phyloP scores from a whole-genome alignment of 2,888 invertebrate genomes.

The Tenthredo livida region DNA sequence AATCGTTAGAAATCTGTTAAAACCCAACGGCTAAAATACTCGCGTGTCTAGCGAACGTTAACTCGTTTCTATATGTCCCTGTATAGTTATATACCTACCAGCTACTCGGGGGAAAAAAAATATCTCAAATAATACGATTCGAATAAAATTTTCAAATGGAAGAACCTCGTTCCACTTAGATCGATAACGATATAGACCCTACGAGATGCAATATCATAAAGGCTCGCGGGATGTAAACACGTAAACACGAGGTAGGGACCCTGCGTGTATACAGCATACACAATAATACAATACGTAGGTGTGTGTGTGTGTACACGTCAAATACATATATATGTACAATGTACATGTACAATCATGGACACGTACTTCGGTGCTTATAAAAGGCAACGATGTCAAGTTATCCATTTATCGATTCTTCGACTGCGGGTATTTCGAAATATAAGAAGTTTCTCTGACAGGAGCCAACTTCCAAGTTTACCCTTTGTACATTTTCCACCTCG shows the following conservation, averaged over 20 bases:
- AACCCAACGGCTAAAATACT: slow-evolving; percentile 1
- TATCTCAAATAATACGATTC: not conserved
- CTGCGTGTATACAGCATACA: slow-evolving; percentile 14
- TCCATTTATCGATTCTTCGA: slow-evolving; percentile 14
- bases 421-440: not conserved
- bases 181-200: slow-evolving; percentile 26
- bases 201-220: slow-evolving; percentile 32
- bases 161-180: slow-evolving; percentile 12
- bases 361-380: not conserved
- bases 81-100: too few relatives aligned
- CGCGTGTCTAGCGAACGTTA: slow-evolving; percentile 2
- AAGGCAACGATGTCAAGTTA: slow-evolving; percentile 9
- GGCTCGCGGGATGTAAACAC: slow-evolving; percentile 37
- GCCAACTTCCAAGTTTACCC: not conserved
- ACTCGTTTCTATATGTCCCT: not conserved
- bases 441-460: not conserved
- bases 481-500: not conserved
- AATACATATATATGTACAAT: not conserved
- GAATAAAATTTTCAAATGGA: slow-evolving; percentile 4
- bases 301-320: not conserved
- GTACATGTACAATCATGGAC: not conserved
- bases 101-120: not conserved
- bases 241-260: slow-evolving; percentile 7
- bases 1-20: slow-evolving; percentile 49
- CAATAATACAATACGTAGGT: not conserved